These are phyloP conservation scores for Pemphigus obesinymphae DNA, from an alignment of 1,140 invertebrate species.

Conservation along the genomic window DNA sequence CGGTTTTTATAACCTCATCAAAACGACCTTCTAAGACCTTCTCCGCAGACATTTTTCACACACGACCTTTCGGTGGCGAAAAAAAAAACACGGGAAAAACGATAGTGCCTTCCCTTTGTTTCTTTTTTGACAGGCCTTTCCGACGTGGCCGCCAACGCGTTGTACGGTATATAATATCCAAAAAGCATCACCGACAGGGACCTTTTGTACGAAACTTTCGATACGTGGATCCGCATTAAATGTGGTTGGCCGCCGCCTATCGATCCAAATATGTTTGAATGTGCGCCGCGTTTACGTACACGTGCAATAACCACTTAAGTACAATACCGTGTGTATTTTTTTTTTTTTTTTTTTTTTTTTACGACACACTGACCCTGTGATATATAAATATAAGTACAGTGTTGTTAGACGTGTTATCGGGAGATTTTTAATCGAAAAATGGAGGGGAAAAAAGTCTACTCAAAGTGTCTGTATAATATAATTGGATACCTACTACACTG, in stretches of 20 bases:
- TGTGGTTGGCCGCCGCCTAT: not conserved
- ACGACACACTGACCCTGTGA: no score
- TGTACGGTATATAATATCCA: not conserved
- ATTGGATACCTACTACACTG: no score
- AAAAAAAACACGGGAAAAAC: not conserved
- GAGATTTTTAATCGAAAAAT: not conserved
- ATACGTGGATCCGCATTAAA: not conserved
- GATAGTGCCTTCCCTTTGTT: not conserved
- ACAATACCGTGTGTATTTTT: no score
- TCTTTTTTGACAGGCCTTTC: not conserved
- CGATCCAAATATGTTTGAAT: not conserved
- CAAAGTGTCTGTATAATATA: no score
- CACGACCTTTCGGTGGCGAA: not conserved
- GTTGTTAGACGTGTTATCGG: not conserved
- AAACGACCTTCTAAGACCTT: conserved; percentile 21
- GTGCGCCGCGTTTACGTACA: not conserved
- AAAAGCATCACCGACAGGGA: not conserved
- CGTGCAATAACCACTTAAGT: not conserved
- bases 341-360: no score
- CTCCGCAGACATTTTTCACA: not conserved
- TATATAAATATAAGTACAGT: no score
- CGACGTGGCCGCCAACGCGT: not conserved
- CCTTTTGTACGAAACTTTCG: not conserved
- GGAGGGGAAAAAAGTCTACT: no score
- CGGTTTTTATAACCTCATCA: not conserved